Base-by-base conservation (phyloP, 2,797 vertebrate genomes). In the Coregonus sp. region DNA sequence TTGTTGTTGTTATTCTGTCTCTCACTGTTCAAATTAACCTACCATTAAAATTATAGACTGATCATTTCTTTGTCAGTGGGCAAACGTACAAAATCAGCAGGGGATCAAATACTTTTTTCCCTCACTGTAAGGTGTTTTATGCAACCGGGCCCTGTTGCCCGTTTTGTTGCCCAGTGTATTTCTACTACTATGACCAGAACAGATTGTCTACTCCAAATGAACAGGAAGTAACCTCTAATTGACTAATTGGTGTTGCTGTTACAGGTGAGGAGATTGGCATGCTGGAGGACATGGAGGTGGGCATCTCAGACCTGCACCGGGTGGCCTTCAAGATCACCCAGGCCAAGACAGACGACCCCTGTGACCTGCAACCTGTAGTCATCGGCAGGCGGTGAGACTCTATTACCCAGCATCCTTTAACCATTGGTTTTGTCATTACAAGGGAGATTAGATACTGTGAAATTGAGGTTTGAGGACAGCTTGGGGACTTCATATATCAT, bases 201-300 rank as follows among this genome's bases (percentile, higher is more conserved):
- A n/a, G 37, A 40, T 40, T 59, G 16, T 18, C n/a, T 59, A n/a
- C 56, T 59, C 16, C 16, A 59, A 59, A 20, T 0, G 0, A 72
- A 33, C 40, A 61, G 9, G 3, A 68, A 4, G 74, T 5, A 59
- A 63, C 51, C 35, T 14, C 11, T 2, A 0, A 33, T 37, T 11
- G 75, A 73, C 11, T 74, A 29, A 77, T 18, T 33, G 1, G 3
- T 77, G 40, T 29, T n/a, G 76, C 78, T 47, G 50, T 15, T 70
- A 52, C 70, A 99, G 98, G 97, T 91, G 98, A 99, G 82, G 98
- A 99, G 93, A 95, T 98, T 0, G 97, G 98, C 70, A 99, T 99
- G 98, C 94, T 99, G 51, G 97, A 99, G 91, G 98, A 99, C 87
- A 99, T 99, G 98, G 95, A 96, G 82, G 94, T 98, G 77, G 96